These are phyloP conservation scores for Tadarida brasiliensis DNA, from an alignment of 2,797 vertebrate genomes.

Conservation along the genomic window DNA sequence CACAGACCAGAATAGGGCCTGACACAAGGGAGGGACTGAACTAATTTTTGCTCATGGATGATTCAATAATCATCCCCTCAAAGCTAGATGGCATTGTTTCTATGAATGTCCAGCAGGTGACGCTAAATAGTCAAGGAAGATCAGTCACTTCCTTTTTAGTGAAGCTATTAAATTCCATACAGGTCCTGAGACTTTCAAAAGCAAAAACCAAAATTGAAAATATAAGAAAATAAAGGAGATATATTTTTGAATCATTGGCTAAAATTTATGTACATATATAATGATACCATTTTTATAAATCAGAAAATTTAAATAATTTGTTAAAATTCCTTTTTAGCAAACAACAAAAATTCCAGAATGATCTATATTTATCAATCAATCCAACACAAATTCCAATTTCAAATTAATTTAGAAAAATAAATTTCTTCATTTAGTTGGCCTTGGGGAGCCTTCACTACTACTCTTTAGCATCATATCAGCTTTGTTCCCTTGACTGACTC, in stretches of 20 bases:
- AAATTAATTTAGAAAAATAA: background rate
- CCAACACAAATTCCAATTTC: background rate
- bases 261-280: background rate
- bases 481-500: background rate
- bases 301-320: background rate
- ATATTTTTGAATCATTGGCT: background rate
- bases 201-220: background rate
- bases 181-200: slow-evolving; percentile 24
- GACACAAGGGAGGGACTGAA: background rate
- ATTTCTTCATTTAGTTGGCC: background rate
- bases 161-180: background rate
- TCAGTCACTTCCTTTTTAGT: background rate
- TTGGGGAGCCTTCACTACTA: background rate
- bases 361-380: background rate
- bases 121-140: background rate
- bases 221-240: background rate
- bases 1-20: background rate
- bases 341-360: background rate
- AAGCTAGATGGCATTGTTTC: background rate
- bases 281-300: background rate
- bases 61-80: background rate
- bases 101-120: slow-evolving; percentile 62
- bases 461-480: background rate
- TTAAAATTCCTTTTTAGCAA: slow-evolving; percentile 51
- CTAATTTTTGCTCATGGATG: background rate